Conservation (phyloP, 2,797 vertebrate species). For the Diplodus puntazzo region DNA sequence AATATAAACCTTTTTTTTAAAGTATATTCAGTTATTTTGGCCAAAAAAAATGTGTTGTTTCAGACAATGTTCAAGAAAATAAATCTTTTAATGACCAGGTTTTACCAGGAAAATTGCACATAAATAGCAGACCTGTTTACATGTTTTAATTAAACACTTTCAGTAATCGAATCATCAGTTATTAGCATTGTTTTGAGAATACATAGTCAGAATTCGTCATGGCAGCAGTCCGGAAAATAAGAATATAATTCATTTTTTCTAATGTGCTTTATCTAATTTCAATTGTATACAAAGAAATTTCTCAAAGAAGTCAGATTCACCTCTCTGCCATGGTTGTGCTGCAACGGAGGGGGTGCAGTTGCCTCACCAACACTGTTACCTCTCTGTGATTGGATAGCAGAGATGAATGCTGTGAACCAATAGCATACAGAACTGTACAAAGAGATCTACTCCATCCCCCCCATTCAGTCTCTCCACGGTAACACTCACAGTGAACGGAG, state of each 20-base stretch:
- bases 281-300: neutral
- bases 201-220: too few relatives aligned
- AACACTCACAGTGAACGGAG: constrained; percentile 38
- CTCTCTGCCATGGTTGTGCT: neutral
- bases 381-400: constrained; percentile 49
- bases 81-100: too few relatives aligned
- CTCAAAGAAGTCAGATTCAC: neutral
- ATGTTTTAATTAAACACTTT: too few relatives aligned
- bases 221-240: too few relatives aligned
- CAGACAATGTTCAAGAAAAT: too few relatives aligned
- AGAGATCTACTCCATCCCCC: constrained; percentile 80
- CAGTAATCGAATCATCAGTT: neutral
- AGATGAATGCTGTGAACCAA: constrained; percentile 42
- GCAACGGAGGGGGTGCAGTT: neutral
- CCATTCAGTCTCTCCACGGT: constrained; percentile 40
- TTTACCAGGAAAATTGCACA: too few relatives aligned
- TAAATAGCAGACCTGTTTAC: too few relatives aligned
- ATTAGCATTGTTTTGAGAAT: neutral
- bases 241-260: too few relatives aligned
- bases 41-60: too few relatives aligned
- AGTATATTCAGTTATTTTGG: too few relatives aligned
- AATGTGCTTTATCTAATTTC: neutral
- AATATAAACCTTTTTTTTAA: too few relatives aligned
- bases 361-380: constrained; percentile 21
- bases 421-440: constrained; percentile 58